Evolutionary conservation across 2,797 vertebrate genomes (phyloP).

Genomic region (Periparus ater): DNA sequence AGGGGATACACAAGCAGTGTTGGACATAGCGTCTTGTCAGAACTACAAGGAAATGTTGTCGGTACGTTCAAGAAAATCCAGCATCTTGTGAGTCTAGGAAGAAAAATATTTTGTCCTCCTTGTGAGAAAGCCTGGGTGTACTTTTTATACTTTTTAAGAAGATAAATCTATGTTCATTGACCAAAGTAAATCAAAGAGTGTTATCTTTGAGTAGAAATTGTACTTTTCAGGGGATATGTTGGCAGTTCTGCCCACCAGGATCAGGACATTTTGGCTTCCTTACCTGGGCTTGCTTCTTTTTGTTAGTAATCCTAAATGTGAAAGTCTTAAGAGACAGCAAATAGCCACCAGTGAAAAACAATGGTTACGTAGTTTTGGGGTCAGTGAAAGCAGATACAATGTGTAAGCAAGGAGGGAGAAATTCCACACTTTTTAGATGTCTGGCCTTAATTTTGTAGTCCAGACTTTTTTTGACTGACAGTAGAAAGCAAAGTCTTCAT

Average conservation of each 20-base stretch:
- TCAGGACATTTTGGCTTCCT: not conserved
- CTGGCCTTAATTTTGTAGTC: not conserved
- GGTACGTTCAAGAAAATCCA: conserved; percentile 28
- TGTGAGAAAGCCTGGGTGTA: not conserved
- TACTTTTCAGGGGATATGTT: not conserved
- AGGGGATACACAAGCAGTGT: conserved; percentile 63
- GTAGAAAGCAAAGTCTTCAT: not conserved
- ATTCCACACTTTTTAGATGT: not conserved
- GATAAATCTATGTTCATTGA: not conserved
- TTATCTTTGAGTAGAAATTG: not conserved
- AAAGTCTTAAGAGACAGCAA: not conserved
- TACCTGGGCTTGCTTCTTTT: not conserved
- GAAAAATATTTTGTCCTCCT: not conserved
- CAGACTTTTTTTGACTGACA: not conserved
- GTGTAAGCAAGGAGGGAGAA: not conserved
- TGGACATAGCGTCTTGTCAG: conserved; percentile 67
- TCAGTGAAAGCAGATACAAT: not conserved
- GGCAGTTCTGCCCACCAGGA: not conserved
- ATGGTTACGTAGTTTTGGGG: not conserved
- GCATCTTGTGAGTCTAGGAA: conserved; percentile 34
- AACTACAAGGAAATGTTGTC: conserved; percentile 38
- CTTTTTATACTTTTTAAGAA: not conserved
- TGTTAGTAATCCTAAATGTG: not conserved
- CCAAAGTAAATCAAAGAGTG: not conserved
- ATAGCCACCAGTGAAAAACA: not conserved